phyloP scores from a whole-genome alignment of 2,797 vertebrate species.

The Graptemys geographica region DNA sequence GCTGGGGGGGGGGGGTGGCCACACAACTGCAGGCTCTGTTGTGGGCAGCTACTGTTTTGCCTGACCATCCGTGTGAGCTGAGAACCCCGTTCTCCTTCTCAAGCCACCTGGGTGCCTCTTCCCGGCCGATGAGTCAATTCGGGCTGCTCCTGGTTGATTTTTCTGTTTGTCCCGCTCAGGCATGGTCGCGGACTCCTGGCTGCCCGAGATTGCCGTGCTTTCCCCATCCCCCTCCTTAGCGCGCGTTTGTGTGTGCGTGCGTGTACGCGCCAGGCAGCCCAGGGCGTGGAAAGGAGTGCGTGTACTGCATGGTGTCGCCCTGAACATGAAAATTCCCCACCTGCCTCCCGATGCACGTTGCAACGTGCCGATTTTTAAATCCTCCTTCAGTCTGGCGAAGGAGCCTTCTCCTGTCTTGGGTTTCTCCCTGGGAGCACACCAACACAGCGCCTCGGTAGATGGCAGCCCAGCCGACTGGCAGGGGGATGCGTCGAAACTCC shows the following conservation, averaged over 20 bases:
- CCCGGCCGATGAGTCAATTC: background rate
- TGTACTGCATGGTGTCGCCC: background rate
- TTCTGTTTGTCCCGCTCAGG: background rate
- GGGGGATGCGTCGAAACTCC: background rate
- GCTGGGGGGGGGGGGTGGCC: conserved; percentile 7
- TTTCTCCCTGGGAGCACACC: conserved; percentile 6
- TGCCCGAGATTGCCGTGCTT: background rate
- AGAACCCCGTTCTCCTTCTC: background rate
- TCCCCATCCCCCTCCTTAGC: background rate
- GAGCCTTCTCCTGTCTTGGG: background rate
- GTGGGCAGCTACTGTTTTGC: background rate
- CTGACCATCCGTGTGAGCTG: conserved; percentile 26
- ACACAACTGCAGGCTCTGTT: background rate
- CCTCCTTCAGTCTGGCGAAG: background rate
- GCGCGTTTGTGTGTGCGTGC: background rate
- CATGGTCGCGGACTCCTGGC: conserved; percentile 17
- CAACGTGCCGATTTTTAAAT: background rate
- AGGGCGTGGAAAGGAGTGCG: background rate
- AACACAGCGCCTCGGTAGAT: fast-evolving
- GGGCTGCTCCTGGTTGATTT: conserved; percentile 29
- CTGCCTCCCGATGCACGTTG: background rate
- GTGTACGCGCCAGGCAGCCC: background rate
- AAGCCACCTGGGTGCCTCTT: background rate
- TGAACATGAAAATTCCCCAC: background rate
- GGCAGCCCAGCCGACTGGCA: fast-evolving